These are phyloP conservation scores for Trididemnum nubilum DNA, from an alignment of 23 tunicate species.

Conservation along the genomic window DNA sequence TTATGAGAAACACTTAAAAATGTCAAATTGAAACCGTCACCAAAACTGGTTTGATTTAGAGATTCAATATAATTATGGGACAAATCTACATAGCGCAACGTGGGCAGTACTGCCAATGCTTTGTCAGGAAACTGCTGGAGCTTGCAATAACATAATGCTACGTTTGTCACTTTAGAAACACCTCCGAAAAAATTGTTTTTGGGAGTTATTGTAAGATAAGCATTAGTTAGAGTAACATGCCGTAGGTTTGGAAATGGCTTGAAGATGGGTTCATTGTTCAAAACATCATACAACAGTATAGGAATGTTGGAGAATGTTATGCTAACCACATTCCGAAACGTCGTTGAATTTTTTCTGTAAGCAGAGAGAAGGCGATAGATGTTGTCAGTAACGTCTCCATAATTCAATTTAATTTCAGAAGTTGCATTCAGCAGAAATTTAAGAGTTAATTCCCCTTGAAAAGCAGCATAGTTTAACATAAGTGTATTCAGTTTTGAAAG, in stretches of 20 bases:
- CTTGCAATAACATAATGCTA: background rate
- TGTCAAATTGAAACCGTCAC: background rate
- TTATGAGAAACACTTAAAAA: background rate
- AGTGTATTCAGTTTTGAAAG: background rate
- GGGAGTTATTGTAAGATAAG: background rate
- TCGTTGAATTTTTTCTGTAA: background rate
- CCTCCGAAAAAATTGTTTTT: background rate
- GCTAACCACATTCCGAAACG: background rate
- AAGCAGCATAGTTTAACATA: background rate
- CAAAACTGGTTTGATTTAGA: background rate
- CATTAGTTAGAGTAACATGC: background rate
- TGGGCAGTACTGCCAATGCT: background rate
- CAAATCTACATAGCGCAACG: background rate
- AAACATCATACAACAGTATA: background rate
- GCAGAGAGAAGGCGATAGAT: background rate
- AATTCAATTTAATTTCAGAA: background rate
- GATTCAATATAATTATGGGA: background rate
- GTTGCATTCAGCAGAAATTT: background rate
- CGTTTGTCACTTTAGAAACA: background rate
- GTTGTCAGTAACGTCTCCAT: conserved; percentile 3
- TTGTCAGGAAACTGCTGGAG: background rate
- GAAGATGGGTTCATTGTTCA: background rate
- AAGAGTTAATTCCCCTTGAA: background rate
- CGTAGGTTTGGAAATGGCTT: background rate
- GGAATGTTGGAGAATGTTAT: background rate